Percentiles rank a stretch among this genome's conserved stretches.
phyloP scores from a whole-genome alignment of 2,113 vertebrate genomes.

The Uria aalge region DNA sequence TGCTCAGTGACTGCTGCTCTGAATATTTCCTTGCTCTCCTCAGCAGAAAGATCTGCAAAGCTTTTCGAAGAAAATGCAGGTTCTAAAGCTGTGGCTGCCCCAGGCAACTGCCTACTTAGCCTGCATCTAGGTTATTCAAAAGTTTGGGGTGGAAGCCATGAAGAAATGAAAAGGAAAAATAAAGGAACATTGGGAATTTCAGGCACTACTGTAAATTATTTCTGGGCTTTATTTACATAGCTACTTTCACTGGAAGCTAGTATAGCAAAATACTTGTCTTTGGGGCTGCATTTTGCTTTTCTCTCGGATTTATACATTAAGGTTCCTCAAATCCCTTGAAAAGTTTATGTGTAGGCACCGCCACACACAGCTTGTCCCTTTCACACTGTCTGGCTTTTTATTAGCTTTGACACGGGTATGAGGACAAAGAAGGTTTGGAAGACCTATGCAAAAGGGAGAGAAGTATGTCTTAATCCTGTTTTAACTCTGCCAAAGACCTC shows the following conservation, averaged over 20 bases:
- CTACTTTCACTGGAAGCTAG: neutral
- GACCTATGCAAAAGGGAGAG: neutral
- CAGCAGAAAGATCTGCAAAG: neutral
- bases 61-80: neutral
- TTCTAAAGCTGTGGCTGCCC: neutral
- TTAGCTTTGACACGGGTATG: neutral
- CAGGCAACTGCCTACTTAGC: neutral
- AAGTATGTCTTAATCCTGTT: neutral
- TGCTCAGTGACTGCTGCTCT: neutral
- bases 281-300: neutral
- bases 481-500: neutral
- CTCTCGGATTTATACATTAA: neutral
- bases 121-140: neutral
- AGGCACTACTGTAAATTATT: neutral
- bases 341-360: neutral
- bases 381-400: neutral
- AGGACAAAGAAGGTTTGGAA: neutral
- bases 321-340: neutral
- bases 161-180: neutral
- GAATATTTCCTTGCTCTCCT: neutral
- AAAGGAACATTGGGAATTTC: neutral
- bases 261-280: neutral
- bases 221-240: neutral
- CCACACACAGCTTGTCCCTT: neutral
- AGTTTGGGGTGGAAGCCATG: neutral